A percentile compares a stretch with the other conserved stretches of the same genome.
These are phyloP conservation scores for Gallinago jamesoni DNA, from an alignment of 2,113 vertebrate species.

Conservation along the genomic window DNA sequence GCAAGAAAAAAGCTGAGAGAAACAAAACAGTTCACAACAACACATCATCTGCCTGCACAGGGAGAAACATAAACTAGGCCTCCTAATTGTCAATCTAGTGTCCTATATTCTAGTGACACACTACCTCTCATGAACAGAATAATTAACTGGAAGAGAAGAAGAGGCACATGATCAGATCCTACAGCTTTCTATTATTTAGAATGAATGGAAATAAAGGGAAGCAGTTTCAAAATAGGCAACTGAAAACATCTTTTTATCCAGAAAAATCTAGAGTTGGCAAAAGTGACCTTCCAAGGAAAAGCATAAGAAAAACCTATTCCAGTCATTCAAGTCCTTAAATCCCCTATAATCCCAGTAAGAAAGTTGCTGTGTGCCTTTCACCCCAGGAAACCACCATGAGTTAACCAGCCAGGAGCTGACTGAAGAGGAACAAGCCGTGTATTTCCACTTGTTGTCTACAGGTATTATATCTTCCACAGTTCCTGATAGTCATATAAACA, in stretches of 20 bases:
- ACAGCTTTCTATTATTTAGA: slow-evolving; percentile 61
- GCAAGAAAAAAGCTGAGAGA: background rate
- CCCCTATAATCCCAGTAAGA: background rate
- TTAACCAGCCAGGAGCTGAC: background rate
- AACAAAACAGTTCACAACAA: background rate
- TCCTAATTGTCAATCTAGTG: slow-evolving; percentile 3
- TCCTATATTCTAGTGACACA: slow-evolving; percentile 51
- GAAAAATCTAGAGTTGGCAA: background rate
- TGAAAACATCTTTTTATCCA: background rate
- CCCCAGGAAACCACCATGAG: background rate
- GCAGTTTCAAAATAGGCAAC: background rate
- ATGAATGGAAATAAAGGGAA: slow-evolving; percentile 38
- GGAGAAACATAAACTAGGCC: background rate
- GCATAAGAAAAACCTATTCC: background rate
- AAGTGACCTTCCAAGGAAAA: background rate
- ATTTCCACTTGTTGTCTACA: background rate
- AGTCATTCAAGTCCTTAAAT: background rate
- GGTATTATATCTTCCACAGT: background rate
- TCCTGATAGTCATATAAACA: background rate
- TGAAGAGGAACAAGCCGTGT: background rate
- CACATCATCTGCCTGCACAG: background rate
- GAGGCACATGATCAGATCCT: slow-evolving; percentile 30
- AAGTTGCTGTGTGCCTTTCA: background rate
- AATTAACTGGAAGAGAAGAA: slow-evolving; percentile 14
- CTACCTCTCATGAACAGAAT: slow-evolving; percentile 30